These are phyloP conservation scores for Rhizoglyphus robini DNA, from an alignment of 1,140 invertebrate genomes.

Conservation along the genomic window DNA sequence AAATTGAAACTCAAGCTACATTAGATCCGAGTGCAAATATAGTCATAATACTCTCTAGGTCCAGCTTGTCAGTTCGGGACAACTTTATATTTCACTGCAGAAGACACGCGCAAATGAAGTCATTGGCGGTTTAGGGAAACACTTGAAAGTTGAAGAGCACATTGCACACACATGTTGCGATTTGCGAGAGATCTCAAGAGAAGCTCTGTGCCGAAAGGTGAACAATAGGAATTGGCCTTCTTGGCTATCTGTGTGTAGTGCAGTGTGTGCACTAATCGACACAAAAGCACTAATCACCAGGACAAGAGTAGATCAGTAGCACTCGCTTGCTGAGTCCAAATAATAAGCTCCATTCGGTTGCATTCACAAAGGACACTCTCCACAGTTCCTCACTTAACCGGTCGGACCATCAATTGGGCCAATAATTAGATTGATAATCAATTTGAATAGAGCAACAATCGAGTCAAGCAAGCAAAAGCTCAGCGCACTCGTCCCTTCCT, in stretches of 20 bases:
- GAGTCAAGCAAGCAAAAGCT: not conserved
- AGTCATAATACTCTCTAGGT: not conserved
- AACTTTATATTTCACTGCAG: too few species aligned
- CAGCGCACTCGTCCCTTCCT: too few species aligned
- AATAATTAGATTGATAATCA: slow-evolving; percentile 10
- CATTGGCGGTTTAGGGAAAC: not conserved
- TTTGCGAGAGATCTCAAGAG: not conserved
- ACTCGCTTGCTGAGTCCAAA: too few species aligned
- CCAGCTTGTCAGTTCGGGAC: not conserved
- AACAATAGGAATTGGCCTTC: too few species aligned
- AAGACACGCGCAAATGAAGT: not conserved
- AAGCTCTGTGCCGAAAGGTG: too few species aligned
- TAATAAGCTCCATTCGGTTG: too few species aligned
- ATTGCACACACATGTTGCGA: not conserved
- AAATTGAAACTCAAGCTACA: too few species aligned
- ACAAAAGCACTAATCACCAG: not conserved
- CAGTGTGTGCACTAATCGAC: not conserved
- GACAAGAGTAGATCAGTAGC: slow-evolving; percentile 1
- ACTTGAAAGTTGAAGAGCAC: not conserved
- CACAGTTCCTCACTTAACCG: not conserved
- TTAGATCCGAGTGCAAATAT: too few species aligned
- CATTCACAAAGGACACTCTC: too few species aligned
- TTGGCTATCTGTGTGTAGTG: too few species aligned
- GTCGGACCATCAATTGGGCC: not conserved
- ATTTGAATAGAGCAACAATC: not conserved